phyloP scores from a whole-genome alignment of 2,797 vertebrate genomes.

The Rhadinocentrus ornatus region DNA sequence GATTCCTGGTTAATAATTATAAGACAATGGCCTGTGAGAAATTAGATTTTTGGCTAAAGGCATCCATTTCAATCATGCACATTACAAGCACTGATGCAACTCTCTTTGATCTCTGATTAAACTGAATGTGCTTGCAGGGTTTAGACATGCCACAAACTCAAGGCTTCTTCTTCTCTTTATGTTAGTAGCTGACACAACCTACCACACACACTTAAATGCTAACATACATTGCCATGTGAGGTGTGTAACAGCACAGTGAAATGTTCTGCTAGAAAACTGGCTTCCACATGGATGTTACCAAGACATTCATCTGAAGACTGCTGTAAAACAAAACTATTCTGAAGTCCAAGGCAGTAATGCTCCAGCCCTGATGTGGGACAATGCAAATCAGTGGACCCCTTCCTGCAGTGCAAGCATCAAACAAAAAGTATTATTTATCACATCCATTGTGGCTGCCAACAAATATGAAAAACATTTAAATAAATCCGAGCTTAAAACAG shows the following conservation, averaged over 20 bases:
- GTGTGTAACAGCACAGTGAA: not conserved
- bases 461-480: too few relatives aligned
- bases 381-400: not conserved
- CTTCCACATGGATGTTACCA: not conserved
- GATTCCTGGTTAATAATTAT: conserved; percentile 30
- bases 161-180: conserved; percentile 21
- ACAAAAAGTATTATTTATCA: not conserved
- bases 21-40: conserved; percentile 41
- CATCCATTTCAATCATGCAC: conserved; percentile 39
- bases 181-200: not conserved
- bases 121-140: conserved; percentile 42
- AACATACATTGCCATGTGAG: not conserved
- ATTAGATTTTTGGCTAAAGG: conserved; percentile 45
- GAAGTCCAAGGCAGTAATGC: not conserved
- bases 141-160: conserved; percentile 37
- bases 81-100: conserved; percentile 59
- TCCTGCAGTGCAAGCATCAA: not conserved
- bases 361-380: too few relatives aligned
- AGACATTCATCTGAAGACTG: not conserved
- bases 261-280: not conserved
- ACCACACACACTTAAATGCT: not conserved
- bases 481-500: too few relatives aligned
- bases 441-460: not conserved
- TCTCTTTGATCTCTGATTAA: conserved; percentile 54
- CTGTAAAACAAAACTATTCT: not conserved